These are phyloP conservation scores for Mythimna pallens DNA, from an alignment of 2,888 invertebrate species.

Conservation along the genomic window DNA sequence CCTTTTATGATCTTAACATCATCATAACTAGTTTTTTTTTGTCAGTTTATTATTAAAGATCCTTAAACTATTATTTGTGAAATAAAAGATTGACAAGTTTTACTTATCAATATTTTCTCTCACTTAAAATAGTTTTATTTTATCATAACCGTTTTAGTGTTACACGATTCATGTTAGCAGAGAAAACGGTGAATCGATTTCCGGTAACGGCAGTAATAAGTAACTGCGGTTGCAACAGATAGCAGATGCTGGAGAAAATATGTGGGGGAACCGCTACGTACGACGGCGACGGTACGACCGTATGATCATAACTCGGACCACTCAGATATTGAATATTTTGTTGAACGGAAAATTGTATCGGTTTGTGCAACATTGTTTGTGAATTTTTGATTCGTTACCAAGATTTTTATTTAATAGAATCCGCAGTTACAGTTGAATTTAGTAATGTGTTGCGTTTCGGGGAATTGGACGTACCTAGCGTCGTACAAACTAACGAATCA, in stretches of 20 bases:
- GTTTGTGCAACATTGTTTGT: slow-evolving; percentile 41
- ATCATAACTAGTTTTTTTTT: too few species aligned
- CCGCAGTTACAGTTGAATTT: slow-evolving; percentile 11
- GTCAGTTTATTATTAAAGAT: too few species aligned
- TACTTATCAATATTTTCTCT: neutral
- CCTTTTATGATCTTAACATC: too few species aligned
- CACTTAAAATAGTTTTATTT: slow-evolving; percentile 10
- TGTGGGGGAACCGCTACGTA: slow-evolving; percentile 4
- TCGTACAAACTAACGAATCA: neutral
- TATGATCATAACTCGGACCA: slow-evolving; percentile 19
- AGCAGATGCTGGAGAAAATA: slow-evolving; percentile 47
- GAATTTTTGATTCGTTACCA: slow-evolving; percentile 40
- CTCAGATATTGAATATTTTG: slow-evolving; percentile 47
- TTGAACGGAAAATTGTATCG: slow-evolving; percentile 47
- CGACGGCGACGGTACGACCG: neutral
- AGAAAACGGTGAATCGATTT: slow-evolving; percentile 40
- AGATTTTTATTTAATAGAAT: slow-evolving; percentile 35
- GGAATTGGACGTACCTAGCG: neutral
- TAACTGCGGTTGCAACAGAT: slow-evolving; percentile 45
- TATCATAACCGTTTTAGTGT: slow-evolving; percentile 19
- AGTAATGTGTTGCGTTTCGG: slow-evolving; percentile 21
- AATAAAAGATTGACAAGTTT: neutral
- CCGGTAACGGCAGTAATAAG: slow-evolving; percentile 34
- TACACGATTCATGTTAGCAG: slow-evolving; percentile 24
- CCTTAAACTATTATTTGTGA: too few species aligned